Evolutionary conservation across 2,113 vertebrate species (phyloP).

Genomic region (Strix uralensis): DNA sequence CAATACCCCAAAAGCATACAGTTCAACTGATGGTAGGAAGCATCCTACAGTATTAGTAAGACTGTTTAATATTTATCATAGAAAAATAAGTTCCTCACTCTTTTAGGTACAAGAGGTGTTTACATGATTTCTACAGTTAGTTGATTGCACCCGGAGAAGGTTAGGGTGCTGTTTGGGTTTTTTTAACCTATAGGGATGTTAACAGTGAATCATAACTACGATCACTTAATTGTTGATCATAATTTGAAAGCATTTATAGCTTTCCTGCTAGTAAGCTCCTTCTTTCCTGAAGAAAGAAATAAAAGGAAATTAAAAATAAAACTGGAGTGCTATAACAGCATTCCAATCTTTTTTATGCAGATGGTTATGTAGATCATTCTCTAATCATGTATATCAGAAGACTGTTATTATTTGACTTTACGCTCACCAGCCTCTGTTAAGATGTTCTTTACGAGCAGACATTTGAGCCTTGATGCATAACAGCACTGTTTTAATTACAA

Average conservation of each 20-base stretch:
- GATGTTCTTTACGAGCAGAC: not conserved
- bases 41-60: not conserved
- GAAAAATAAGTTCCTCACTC: not conserved
- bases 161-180: rapidly evolving
- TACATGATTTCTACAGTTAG: not conserved
- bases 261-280: not conserved
- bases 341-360: not conserved
- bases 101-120: not conserved
- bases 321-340: not conserved
- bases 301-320: not conserved
- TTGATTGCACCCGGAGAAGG: not conserved
- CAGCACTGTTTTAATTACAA: not conserved
- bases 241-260: not conserved
- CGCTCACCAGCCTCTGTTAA: not conserved
- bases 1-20: not conserved
- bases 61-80: not conserved
- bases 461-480: rapidly evolving
- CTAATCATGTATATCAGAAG: not conserved
- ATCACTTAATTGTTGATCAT: not conserved
- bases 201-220: not conserved
- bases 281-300: not conserved
- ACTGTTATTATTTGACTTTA: not conserved
- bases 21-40: not conserved
- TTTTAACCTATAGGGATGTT: not conserved
- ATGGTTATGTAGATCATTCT: not conserved